Evolutionary conservation across 2,888 invertebrate genomes (phyloP), one percentile per base, ranked within the genome.

Genomic region (Platycnemis pennipes): DNA sequence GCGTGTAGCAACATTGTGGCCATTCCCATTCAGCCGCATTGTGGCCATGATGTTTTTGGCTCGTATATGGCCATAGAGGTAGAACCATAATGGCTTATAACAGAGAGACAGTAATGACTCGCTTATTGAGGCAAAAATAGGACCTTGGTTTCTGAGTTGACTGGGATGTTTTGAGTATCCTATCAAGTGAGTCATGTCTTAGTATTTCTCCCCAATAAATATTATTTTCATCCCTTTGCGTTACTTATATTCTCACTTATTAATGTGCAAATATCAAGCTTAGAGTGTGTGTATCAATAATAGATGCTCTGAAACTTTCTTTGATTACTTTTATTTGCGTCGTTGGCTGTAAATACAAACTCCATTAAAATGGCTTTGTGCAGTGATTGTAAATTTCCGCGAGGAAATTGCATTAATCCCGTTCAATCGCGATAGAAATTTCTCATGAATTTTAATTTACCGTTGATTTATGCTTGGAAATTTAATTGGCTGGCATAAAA

Each of bases 391-490:
- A 77, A 77, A 77, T 77, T 77, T 77, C 16, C 77, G 13, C 77
- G 16, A 37, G 69, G 77, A 37, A 77, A 77, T 77, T 37, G 31
- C 77, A 37, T 77, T 37, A 37, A 77, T 31, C 16, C 77, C 77
- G 2, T 37, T 46, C 45, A 45, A 46, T 87, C 46, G 46, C 46
- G 87, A 46, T 87, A 87, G 26, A 87, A 45, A 37, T 87, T 87
- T 87, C 44, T 87, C 87, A 46, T 87, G 87, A 87, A 87, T 45
- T 87, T 87, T 87, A 44, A 87, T 87, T 26, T 87, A 3, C 44
- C 5, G 19, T 26, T 87, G 87, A 87, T 87, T 87, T 87, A 87
- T 87, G 26, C 45, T 26, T n/a, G 46, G n/a, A n/a, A 87, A 26
- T 13, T 87, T 37, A 87, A 26, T 45, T 87, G 45, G n/a, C 45